Percentiles rank a stretch among this genome's conserved stretches.
Evolutionary conservation across 2,888 invertebrate species (phyloP).

Genomic region (Dynastes tityus): DNA sequence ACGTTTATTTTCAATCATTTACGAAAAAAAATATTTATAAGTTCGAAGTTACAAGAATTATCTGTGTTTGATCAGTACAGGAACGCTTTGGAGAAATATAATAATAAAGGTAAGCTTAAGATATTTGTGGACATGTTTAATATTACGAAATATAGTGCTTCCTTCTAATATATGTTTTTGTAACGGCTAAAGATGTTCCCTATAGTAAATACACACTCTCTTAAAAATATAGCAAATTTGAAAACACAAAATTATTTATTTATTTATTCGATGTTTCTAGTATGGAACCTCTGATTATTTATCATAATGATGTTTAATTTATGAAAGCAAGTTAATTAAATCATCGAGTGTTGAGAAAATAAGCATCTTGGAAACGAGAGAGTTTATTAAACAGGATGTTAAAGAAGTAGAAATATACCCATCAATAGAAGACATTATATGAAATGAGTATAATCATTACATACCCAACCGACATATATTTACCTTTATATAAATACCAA

Average conservation of each 20-base stretch:
- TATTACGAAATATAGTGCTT: too few species aligned
- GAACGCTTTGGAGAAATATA: too few species aligned
- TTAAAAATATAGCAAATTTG: neutral
- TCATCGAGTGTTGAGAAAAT: conserved; percentile 9
- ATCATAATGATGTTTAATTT: conserved; percentile 7
- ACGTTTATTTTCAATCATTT: too few species aligned
- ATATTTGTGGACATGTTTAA: too few species aligned
- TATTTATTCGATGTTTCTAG: neutral
- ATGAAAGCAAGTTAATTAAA: conserved; percentile 13
- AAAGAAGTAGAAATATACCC: neutral
- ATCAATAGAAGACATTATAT: neutral
- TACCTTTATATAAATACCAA: conserved; percentile 4
- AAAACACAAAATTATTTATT: neutral
- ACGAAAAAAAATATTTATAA: too few species aligned
- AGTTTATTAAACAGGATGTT: conserved; percentile 5
- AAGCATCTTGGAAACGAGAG: neutral
- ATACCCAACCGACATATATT: conserved; percentile 5
- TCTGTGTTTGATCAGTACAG: too few species aligned
- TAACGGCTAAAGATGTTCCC: too few species aligned
- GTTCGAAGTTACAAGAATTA: too few species aligned
- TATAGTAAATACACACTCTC: neutral
- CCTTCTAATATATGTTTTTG: too few species aligned
- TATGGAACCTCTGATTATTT: neutral
- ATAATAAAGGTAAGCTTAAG: too few species aligned
- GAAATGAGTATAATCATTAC: neutral